A percentile compares a stretch with the other conserved stretches of the same genome.
Evolutionary conservation across 2,797 vertebrate species (phyloP).

Genomic region (Phataginus tricuspis): DNA sequence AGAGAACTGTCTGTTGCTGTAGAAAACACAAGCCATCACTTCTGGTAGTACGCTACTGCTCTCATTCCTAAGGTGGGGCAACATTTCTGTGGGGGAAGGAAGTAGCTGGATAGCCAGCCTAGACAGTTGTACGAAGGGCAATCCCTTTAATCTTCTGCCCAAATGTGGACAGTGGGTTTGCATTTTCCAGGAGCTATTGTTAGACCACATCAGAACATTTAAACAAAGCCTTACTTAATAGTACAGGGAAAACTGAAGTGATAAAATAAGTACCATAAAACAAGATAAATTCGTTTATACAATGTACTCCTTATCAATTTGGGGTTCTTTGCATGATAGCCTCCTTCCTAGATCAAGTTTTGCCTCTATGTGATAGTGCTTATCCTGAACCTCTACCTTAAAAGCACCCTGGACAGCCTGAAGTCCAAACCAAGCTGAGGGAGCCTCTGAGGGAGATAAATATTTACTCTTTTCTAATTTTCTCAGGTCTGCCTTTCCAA

Average conservation of each 20-base stretch:
- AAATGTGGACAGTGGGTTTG: background rate
- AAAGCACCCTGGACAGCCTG: background rate
- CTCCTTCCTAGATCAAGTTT: background rate
- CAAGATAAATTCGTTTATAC: background rate
- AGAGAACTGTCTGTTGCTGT: background rate
- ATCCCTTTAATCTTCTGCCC: background rate
- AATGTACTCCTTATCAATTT: background rate
- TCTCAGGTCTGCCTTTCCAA: background rate
- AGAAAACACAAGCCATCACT: background rate
- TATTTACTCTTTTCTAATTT: background rate
- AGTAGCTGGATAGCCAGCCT: background rate
- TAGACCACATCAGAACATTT: background rate
- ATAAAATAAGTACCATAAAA: background rate
- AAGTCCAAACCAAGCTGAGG: background rate
- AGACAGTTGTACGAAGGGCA: background rate
- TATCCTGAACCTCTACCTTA: background rate
- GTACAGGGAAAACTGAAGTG: background rate
- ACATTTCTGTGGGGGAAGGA: background rate
- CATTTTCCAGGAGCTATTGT: background rate
- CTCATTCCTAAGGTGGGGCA: background rate
- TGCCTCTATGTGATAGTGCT: background rate
- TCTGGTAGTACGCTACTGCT: background rate
- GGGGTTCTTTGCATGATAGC: background rate
- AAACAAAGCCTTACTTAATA: background rate
- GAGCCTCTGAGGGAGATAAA: background rate